Evolutionary conservation across 2,888 invertebrate species (phyloP).

Genomic region (Acleris emargana): DNA sequence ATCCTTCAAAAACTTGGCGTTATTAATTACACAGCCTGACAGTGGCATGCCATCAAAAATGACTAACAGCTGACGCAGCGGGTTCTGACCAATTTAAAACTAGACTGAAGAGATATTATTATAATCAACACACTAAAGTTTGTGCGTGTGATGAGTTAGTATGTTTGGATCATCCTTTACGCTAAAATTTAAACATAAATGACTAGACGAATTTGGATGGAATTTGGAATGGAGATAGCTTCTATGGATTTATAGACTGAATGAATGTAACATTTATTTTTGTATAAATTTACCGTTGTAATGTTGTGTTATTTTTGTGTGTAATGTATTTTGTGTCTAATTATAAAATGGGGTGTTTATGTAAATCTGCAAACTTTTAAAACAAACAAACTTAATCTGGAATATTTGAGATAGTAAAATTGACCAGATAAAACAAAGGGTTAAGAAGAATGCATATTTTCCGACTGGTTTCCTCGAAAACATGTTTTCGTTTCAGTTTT

Average conservation of each 20-base stretch:
- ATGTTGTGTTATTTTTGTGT: too few species aligned
- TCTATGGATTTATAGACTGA: too few species aligned
- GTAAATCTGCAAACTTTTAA: neutral
- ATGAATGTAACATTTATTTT: too few species aligned
- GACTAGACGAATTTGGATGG: too few species aligned
- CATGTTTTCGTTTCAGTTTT: constrained; percentile 28
- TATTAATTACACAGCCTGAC: constrained; percentile 24
- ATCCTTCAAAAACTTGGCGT: constrained; percentile 15
- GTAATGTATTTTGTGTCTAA: too few species aligned
- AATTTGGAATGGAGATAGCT: too few species aligned
- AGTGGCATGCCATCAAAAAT: constrained; percentile 26
- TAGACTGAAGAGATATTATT: neutral
- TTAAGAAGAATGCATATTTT: constrained; percentile 33
- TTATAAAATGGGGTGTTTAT: too few species aligned
- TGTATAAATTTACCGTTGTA: too few species aligned
- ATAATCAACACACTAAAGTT: too few species aligned
- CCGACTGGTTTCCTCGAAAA: constrained; percentile 22
- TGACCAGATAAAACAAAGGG: constrained; percentile 12
- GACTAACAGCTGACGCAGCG: neutral
- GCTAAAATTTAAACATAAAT: too few species aligned
- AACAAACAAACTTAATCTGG: constrained; percentile 5
- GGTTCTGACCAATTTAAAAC: neutral
- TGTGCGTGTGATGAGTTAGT: too few species aligned
- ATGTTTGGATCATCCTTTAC: too few species aligned
- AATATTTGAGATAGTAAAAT: constrained; percentile 7